Evolutionary conservation across 2,113 vertebrate genomes (phyloP).

Genomic region (Mugil cephalus): DNA sequence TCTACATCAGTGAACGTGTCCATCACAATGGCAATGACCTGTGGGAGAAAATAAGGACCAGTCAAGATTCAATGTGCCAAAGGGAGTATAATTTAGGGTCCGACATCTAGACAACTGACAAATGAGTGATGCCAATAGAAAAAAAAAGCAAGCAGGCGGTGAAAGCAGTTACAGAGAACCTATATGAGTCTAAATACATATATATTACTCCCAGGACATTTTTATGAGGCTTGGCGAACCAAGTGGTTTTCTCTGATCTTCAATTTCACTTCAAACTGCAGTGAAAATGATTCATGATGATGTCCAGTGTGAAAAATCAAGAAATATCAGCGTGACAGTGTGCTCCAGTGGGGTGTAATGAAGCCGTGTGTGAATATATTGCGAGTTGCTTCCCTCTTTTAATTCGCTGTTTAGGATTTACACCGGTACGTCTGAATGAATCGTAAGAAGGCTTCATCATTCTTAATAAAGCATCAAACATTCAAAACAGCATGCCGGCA

Average conservation of each 20-base stretch:
- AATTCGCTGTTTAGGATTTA: conserved; percentile 4
- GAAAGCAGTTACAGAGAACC: not conserved
- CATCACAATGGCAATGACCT: conserved; percentile 97
- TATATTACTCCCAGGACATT: not conserved
- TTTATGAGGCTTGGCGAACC: not conserved
- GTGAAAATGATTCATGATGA: not conserved
- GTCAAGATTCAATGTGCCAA: not conserved
- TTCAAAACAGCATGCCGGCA: no score
- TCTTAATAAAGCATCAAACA: not conserved
- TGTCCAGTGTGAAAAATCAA: not conserved
- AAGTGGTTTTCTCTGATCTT: not conserved
- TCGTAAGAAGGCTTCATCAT: not conserved
- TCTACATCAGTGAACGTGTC: conserved; percentile 96
- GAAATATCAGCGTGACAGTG: not conserved
- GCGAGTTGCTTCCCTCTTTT: not conserved
- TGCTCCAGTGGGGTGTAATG: conserved; percentile 3
- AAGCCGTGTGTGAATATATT: not conserved
- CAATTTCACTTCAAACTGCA: not conserved
- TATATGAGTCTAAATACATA: conserved; percentile 14
- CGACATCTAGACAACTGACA: no score
- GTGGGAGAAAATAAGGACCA: conserved; percentile 55
- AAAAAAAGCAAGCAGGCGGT: no score
- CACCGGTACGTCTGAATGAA: not conserved
- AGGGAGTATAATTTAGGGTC: not conserved
- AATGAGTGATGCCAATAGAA: no score